These are phyloP conservation scores for Coecobrya sp. DNA, from an alignment of 2,888 invertebrate genomes.

Conservation along the genomic window DNA sequence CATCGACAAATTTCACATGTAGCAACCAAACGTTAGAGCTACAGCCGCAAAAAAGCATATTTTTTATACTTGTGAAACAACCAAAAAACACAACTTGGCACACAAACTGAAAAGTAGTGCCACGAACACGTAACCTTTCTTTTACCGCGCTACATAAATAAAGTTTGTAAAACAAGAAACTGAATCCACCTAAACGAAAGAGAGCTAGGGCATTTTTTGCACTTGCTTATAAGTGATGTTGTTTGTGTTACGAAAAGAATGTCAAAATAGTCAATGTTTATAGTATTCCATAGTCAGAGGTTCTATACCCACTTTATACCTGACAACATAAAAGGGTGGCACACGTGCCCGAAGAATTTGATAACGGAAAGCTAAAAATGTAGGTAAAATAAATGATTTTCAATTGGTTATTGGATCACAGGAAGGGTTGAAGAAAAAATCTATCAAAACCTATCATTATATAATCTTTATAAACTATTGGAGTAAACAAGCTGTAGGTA, in stretches of 20 bases:
- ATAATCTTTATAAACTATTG: background rate
- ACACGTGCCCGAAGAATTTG: background rate
- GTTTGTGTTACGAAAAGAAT: conserved; percentile 31
- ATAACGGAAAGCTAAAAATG: background rate
- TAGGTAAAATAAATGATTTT: conserved; percentile 5
- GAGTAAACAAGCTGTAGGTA: background rate
- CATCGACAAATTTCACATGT: background rate
- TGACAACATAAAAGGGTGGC: background rate
- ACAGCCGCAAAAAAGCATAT: conserved; percentile 34
- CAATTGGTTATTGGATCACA: conserved; percentile 53
- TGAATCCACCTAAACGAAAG: background rate
- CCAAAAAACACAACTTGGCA: conserved; percentile 76
- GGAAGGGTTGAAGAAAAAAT: conserved; percentile 62
- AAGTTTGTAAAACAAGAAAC: conserved; percentile 39
- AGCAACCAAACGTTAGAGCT: background rate
- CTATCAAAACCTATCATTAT: conserved; percentile 48
- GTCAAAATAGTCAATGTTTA: conserved; percentile 2
- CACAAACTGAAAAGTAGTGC: conserved; percentile 50
- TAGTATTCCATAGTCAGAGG: background rate
- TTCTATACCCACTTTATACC: background rate
- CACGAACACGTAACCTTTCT: conserved; percentile 52
- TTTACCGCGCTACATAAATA: conserved; percentile 44
- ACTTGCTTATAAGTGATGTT: background rate
- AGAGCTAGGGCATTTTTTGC: conserved; percentile 1
- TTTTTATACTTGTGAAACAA: conserved; percentile 66